These are phyloP conservation scores for Ptychochromis oligacanthus DNA, from an alignment of 2,113 vertebrate genomes.

Conservation along the genomic window DNA sequence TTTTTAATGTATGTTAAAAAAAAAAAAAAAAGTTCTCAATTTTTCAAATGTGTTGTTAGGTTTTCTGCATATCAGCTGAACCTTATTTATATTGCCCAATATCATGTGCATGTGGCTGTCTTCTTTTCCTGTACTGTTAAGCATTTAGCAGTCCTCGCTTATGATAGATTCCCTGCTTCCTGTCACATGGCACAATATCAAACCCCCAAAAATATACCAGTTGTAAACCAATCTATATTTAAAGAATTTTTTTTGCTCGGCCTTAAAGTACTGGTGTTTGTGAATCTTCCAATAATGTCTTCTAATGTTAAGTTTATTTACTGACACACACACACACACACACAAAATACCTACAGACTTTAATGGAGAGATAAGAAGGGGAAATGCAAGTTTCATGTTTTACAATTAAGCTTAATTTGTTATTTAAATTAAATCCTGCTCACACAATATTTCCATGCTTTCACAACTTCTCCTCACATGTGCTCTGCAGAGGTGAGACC, in stretches of 20 bases:
- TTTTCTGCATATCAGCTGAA: not conserved
- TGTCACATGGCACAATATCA: not conserved
- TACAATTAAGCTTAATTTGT: not conserved
- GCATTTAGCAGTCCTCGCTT: not conserved
- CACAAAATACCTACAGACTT: not conserved
- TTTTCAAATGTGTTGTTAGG: not conserved
- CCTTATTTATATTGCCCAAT: not conserved
- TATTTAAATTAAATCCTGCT: conserved; percentile 10
- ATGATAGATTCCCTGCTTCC: not conserved
- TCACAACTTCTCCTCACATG: conserved; percentile 10
- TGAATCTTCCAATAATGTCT: not conserved
- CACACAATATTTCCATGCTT: conserved; percentile 4
- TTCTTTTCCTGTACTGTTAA: not conserved
- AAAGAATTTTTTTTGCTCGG: not conserved
- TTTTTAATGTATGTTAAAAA: no score
- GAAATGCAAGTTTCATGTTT: not conserved
- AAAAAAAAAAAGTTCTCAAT: no score
- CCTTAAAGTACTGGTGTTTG: not conserved
- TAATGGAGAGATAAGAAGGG: not conserved
- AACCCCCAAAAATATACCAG: not conserved
- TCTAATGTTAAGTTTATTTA: not conserved
- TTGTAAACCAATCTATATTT: not conserved
- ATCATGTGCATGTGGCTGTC: not conserved
- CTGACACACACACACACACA: not conserved
- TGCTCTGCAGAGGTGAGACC: not conserved